These are phyloP conservation scores for Mactra quadrangularis DNA, from an alignment of 1,140 invertebrate species.

Conservation along the genomic window DNA sequence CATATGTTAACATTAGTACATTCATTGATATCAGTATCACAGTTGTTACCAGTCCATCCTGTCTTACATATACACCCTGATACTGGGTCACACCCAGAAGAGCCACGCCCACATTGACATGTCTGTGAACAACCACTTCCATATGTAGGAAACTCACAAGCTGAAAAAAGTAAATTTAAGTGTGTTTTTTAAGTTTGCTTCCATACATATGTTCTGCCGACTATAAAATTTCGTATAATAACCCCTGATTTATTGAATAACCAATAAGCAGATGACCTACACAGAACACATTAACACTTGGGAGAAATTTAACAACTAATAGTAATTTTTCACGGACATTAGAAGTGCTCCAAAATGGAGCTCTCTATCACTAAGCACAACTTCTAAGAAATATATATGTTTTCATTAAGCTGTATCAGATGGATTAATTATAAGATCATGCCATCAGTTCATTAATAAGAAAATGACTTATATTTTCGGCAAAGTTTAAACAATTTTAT, in stretches of 20 bases:
- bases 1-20: conserved; percentile 54
- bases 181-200: not conserved
- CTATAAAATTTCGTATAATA: not conserved
- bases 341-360: too few species aligned
- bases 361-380: too few species aligned
- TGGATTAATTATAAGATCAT: too few species aligned
- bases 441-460: too few species aligned
- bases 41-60: conserved; percentile 67
- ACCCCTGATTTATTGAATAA: not conserved
- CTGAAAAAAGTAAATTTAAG: conserved; percentile 13
- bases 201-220: not conserved
- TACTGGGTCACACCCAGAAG: conserved; percentile 53
- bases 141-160: conserved; percentile 50
- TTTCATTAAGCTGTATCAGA: too few species aligned
- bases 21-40: conserved; percentile 67
- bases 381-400: too few species aligned
- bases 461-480: too few species aligned
- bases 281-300: not conserved
- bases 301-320: not conserved
- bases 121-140: conserved; percentile 58
- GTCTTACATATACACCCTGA: conserved; percentile 64
- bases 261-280: not conserved
- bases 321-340: not conserved
- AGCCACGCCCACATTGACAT: conserved; percentile 60
- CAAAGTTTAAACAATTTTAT: too few species aligned